Evolutionary conservation across 2,888 invertebrate species (phyloP), one percentile per base, ranked within the genome.

Genomic region (Catocala fraxini): DNA sequence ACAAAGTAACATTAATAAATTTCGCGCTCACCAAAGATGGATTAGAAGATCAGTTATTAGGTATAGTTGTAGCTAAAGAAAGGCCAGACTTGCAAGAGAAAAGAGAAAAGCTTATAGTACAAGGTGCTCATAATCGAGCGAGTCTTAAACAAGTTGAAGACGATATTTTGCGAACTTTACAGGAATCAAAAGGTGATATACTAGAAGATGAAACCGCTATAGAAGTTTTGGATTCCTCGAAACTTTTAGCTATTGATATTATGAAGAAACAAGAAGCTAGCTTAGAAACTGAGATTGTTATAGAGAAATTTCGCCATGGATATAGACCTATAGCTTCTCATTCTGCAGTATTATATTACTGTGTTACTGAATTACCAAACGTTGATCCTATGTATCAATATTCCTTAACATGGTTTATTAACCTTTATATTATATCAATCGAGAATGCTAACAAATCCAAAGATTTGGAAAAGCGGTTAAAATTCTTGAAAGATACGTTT

Each of bases 371-470:
- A 90, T 90, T 98, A 72, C 97, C 97, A 9, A 97, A 97, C 82
- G 96, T 98, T 41, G 97, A 98, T 89, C 97, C 97, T 6, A 98
- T 98, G 97, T 98, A 98, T 88, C 98, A 98, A 87, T 98, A 97
- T 88, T 98, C 98, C 0, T 92, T 98, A 48, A 95, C 95, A 10
- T 98, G 98, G 98, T 98, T 98, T 88, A 97, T 98, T 70, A 97
- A 97, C 89, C 94, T 98, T 42, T 98, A 97, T 81, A 91, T 97
- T 6, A 94, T 95, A 68, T 97, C 97, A 10, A 97, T 98, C 59
- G 96, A 97, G 80, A 96, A 96, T 76, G 96, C 96, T 0, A 96
- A 96, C 77, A 96, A 96, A 84, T 96, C 96, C 13, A 96, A 97
- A 87, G 95, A 96, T 77, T 93, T 97, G 73, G 96, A 96, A 54